phyloP scores from a whole-genome alignment of 1,140 invertebrate species.

The Trinorchestia longiramus region DNA sequence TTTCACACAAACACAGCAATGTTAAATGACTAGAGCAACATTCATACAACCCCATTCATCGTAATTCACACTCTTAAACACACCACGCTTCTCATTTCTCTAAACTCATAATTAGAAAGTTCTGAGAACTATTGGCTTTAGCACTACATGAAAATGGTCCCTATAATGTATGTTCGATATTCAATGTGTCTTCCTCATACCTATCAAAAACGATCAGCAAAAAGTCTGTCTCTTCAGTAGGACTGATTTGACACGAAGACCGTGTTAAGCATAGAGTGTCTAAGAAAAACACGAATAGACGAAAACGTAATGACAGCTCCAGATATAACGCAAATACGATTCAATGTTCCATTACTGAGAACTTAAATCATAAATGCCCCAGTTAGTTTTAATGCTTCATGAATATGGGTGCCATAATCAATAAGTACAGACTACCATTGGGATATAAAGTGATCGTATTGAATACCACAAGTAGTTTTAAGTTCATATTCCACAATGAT shows the following conservation, averaged over 20 bases:
- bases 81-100: neutral
- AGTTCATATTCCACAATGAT: neutral
- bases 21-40: neutral
- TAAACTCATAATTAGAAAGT: neutral
- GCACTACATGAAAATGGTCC: neutral
- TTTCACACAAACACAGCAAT: neutral
- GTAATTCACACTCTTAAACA: neutral
- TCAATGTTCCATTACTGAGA: neutral
- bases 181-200: neutral
- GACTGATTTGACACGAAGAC: neutral
- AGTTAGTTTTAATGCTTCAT: neutral
- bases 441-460: neutral
- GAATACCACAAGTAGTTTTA: neutral
- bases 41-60: neutral
- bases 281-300: neutral
- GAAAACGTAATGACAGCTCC: neutral
- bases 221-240: neutral
- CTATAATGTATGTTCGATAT: neutral
- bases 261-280: neutral
- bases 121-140: neutral
- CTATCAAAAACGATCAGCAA: neutral
- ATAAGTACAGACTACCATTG: neutral
- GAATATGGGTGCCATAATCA: neutral
- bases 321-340: neutral
- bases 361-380: neutral